Evolutionary conservation across 2,113 vertebrate species (phyloP).

Genomic region (cattle (Bos taurus)): DNA sequence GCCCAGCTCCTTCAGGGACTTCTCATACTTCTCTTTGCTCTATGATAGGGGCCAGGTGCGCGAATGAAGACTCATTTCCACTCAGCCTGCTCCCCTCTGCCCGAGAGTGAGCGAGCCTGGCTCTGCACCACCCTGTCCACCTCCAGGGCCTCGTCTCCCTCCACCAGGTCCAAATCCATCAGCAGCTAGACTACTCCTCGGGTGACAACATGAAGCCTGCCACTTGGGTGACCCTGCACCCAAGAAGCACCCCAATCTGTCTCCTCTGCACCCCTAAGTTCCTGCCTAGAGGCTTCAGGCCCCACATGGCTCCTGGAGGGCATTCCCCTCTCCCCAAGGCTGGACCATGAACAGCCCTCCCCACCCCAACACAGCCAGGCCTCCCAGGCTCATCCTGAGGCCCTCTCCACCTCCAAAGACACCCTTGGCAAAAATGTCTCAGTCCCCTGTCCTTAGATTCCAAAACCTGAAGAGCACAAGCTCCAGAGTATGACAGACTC

Average conservation of each 20-base stretch:
- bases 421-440: background rate
- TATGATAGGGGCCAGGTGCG: slow-evolving; percentile 41
- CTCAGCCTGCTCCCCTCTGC: background rate
- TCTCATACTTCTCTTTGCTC: slow-evolving; percentile 95
- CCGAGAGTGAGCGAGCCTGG: fast-evolving
- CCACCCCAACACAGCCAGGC: background rate
- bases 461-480: background rate
- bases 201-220: background rate
- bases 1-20: slow-evolving; percentile 92
- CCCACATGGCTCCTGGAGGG: background rate
- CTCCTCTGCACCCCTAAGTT: background rate
- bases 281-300: background rate
- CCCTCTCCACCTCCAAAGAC: background rate
- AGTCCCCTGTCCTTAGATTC: background rate
- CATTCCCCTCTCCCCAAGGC: background rate
- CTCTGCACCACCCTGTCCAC: background rate
- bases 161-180: background rate
- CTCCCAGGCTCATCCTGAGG: background rate
- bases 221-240: background rate
- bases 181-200: background rate
- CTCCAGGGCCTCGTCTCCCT: background rate
- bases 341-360: background rate
- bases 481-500: background rate
- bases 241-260: background rate
- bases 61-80: fast-evolving